Percentiles rank a stretch among this genome's conserved stretches.
These are phyloP conservation scores for Acromyrmex charruanus DNA, from an alignment of 1,140 invertebrate species.

Conservation along the genomic window DNA sequence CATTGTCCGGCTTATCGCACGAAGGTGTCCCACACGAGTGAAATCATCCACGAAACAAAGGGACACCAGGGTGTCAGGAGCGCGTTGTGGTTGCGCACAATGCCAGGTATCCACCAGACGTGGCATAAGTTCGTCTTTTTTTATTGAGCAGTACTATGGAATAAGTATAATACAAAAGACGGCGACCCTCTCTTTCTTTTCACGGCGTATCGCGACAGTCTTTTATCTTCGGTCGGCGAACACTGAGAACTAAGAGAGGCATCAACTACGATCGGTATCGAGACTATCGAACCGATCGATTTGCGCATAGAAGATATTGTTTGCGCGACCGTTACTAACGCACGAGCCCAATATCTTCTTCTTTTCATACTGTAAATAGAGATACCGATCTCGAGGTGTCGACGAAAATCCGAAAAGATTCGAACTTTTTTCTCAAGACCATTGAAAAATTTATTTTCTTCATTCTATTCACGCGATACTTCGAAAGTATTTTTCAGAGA, in stretches of 20 bases:
- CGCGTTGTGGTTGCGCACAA: slow-evolving; percentile 64
- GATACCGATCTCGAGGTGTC: slow-evolving; percentile 34
- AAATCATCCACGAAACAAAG: slow-evolving; percentile 77
- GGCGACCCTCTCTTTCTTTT: slow-evolving; percentile 57
- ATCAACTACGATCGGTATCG: slow-evolving; percentile 45
- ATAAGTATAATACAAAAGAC: slow-evolving; percentile 75
- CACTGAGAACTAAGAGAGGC: slow-evolving; percentile 32
- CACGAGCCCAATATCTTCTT: slow-evolving; percentile 28
- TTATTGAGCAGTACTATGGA: slow-evolving; percentile 31
- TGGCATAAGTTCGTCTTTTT: slow-evolving; percentile 50
- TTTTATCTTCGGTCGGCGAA: slow-evolving; percentile 68
- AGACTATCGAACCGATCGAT: slow-evolving; percentile 39
- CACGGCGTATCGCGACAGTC: slow-evolving; percentile 69
- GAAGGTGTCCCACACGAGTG: slow-evolving; percentile 73
- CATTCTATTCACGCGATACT: background rate
- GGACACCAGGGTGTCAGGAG: slow-evolving; percentile 67
- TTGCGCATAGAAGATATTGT: slow-evolving; percentile 56
- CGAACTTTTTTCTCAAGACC: background rate
- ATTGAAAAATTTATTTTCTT: background rate
- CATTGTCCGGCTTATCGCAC: slow-evolving; percentile 74
- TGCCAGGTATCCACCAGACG: slow-evolving; percentile 73
- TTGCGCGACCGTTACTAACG: slow-evolving; percentile 50
- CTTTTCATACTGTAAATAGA: slow-evolving; percentile 1
- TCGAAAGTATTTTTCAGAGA: too few relatives aligned
- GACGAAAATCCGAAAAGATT: slow-evolving; percentile 29